Percentiles rank a stretch among this genome's conserved stretches.
Evolutionary conservation across 2,888 invertebrate genomes (phyloP).

Genomic region (Diaprepes abbreviatus): DNA sequence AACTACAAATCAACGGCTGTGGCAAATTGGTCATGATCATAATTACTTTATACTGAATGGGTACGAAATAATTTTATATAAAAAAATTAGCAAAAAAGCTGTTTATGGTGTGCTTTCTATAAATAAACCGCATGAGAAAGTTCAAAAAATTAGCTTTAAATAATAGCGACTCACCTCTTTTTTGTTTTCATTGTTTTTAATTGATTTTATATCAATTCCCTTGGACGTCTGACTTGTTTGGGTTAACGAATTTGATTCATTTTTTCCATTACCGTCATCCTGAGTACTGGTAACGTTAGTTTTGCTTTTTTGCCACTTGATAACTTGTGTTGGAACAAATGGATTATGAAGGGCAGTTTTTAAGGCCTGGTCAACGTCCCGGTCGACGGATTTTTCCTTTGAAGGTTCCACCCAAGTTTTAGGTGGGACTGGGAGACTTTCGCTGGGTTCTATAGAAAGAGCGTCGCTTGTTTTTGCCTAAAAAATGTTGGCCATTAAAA

Average conservation of each 20-base stretch:
- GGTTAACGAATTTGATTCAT: neutral
- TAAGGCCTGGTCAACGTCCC: constrained; percentile 44
- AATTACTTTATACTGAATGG: too few species aligned
- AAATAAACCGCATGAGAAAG: too few species aligned
- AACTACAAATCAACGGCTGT: too few species aligned
- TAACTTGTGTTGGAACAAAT: constrained; percentile 72
- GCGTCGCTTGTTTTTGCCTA: constrained; percentile 45
- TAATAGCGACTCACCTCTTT: constrained; percentile 9
- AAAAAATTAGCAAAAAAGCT: too few species aligned
- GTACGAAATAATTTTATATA: too few species aligned
- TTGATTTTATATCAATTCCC: neutral
- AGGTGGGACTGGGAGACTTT: constrained; percentile 52
- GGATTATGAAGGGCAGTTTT: constrained; percentile 58
- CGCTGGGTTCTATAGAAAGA: neutral
- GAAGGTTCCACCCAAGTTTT: constrained; percentile 51
- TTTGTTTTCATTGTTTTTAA: constrained; percentile 24
- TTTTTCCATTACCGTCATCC: neutral
- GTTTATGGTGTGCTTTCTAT: too few species aligned
- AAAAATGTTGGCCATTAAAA: too few species aligned
- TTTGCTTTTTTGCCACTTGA: constrained; percentile 64
- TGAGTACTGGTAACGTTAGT: constrained; percentile 1
- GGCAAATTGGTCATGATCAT: too few species aligned
- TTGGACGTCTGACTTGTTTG: neutral
- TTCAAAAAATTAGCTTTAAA: too few species aligned
- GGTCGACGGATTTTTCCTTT: constrained; percentile 27